A percentile compares a stretch with the other conserved stretches of the same genome.
Conservation (phyloP, 2,888 invertebrate genomes). For the Boloria euphrosyne region DNA sequence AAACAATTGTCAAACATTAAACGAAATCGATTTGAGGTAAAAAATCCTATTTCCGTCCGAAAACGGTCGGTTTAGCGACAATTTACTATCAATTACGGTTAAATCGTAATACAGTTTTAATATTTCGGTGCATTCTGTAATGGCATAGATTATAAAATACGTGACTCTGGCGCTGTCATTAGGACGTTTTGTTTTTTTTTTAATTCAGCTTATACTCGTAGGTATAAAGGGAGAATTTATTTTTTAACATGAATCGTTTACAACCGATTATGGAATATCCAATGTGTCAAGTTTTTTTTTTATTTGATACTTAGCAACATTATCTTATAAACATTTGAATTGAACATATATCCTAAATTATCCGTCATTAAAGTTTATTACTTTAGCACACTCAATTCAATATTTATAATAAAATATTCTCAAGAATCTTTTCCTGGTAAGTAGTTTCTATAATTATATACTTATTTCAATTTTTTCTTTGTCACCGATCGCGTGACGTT, state of each 20-base stretch:
- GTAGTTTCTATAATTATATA: not conserved
- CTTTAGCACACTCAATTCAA: too few species aligned
- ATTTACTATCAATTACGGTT: conserved; percentile 61
- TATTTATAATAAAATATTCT: too few species aligned
- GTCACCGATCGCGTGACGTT: conserved; percentile 62
- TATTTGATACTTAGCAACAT: too few species aligned
- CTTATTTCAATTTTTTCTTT: conserved; percentile 27
- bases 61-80: conserved; percentile 70
- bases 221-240: not conserved
- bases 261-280: not conserved
- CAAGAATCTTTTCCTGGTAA: too few species aligned
- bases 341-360: too few species aligned
- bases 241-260: conserved; percentile 10
- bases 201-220: not conserved
- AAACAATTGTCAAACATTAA: conserved; percentile 56
- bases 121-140: conserved; percentile 58
- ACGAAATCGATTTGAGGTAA: conserved; percentile 72
- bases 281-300: too few species aligned
- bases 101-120: conserved; percentile 70
- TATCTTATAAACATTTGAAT: too few species aligned
- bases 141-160: conserved; percentile 63
- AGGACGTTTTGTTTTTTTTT: conserved; percentile 50
- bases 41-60: conserved; percentile 67
- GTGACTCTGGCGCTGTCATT: conserved; percentile 76
- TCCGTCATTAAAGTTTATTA: too few species aligned